A percentile compares a stretch with the other conserved stretches of the same genome.
These are phyloP conservation scores for Botia almorhae DNA, from an alignment of 2,797 vertebrate species.

Conservation along the genomic window DNA sequence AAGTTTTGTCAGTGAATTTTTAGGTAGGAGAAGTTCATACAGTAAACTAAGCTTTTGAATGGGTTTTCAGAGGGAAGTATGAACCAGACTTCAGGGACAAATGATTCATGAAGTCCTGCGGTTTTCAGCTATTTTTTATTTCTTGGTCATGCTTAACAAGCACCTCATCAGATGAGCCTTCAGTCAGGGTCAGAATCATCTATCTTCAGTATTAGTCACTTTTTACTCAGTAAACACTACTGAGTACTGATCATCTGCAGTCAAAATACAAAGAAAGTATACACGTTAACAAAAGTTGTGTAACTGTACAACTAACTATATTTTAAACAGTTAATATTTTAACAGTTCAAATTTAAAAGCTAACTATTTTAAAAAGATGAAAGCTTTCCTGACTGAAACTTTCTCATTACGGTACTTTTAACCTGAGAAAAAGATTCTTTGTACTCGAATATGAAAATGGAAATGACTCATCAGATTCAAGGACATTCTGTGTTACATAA, in stretches of 20 bases:
- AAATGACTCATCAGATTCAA: slow-evolving; percentile 41
- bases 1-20: no score
- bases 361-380: neutral
- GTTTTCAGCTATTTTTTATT: neutral
- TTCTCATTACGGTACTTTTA: neutral
- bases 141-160: neutral
- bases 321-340: neutral
- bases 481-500: slow-evolving; percentile 21
- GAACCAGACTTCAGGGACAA: slow-evolving; percentile 4
- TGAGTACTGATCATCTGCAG: neutral
- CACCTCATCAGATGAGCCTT: neutral
- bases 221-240: neutral
- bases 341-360: neutral
- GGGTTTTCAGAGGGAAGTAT: neutral
- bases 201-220: neutral
- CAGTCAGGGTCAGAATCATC: slow-evolving; percentile 3
- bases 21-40: no score
- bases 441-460: neutral
- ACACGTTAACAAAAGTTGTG: no score
- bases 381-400: neutral
- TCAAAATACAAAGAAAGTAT: neutral
- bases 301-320: neutral
- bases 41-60: neutral
- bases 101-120: slow-evolving; percentile 7
- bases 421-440: neutral